These are phyloP conservation scores for Ammospiza caudacuta DNA, from an alignment of 2,113 vertebrate genomes.

Conservation along the genomic window DNA sequence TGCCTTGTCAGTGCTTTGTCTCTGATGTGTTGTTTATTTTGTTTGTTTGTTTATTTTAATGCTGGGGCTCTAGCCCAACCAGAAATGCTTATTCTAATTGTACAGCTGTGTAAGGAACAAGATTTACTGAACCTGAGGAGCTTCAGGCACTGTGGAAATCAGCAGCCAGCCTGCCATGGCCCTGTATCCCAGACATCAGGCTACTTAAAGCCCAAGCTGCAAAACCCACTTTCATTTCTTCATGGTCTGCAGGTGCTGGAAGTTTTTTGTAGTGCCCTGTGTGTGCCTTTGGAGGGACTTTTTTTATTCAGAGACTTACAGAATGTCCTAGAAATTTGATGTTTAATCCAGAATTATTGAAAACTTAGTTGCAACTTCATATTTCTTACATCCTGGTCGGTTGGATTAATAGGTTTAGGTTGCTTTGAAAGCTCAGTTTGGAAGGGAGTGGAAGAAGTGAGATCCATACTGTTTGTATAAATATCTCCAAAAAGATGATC, in stretches of 20 bases:
- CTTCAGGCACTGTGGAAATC: neutral
- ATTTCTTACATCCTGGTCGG: rapidly evolving
- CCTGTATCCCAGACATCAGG: neutral
- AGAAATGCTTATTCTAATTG: neutral
- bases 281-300: neutral
- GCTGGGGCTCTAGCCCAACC: neutral
- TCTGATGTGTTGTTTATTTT: neutral
- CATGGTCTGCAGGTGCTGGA: neutral
- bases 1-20: neutral
- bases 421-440: neutral
- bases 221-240: neutral
- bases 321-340: neutral
- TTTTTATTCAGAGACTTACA: neutral
- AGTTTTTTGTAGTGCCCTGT: neutral
- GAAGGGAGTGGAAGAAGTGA: neutral
- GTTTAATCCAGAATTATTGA: neutral
- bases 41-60: neutral
- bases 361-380: neutral
- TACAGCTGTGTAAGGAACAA: neutral
- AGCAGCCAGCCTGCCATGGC: neutral
- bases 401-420: neutral
- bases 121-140: neutral
- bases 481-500: neutral
- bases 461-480: neutral
- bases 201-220: neutral